Evolutionary conservation across 2,888 invertebrate genomes (phyloP), one percentile per base, ranked within the genome.

Genomic region (Rutpela maculata): DNA sequence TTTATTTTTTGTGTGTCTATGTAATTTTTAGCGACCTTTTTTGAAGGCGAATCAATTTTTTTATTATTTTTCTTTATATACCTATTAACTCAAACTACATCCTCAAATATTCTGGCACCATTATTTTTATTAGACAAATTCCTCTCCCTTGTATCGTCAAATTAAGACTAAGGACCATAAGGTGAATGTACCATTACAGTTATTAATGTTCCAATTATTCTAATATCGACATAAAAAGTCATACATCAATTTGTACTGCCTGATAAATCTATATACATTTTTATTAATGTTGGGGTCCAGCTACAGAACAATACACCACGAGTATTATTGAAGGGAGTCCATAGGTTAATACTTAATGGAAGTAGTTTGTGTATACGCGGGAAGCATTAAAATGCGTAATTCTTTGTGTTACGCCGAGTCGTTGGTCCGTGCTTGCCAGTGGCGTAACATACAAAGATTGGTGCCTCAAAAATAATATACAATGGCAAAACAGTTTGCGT

Each of bases 331-430:
- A 73, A 68, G 68, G 73, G 59, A 50, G 62, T 74, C 74, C 50
- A 69, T 57, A 70, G 73, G 77, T 72, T 71, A 59, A 19, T 9
- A 18, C 19, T 59, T 69, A 76, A 73, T 76, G 73, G 56, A 63
- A 74, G 60, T 63, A 57, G 43, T 74, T 63, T 71, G 68, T 72
- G 56, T 68, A 74, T 78, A 82, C 80, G 81, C 82, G 81, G 83
- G 80, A 83, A 82, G 81, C 78, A 85, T 85, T 82, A 80, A 82
- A 85, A 83, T 83, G 80, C 84, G 83, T 84, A 82, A 81, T 83
- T 82, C 83, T 84, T 84, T 82, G 81, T 83, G 69, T 78, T 73
- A 80, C 81, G 75, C 79, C 79, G 75, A 76, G 80, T 80, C 79
- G 83, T 81, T 78, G 77, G 81, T 81, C 77, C 84, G 84, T 85